These are phyloP conservation scores for Thymallus thymallus DNA, from an alignment of 2,113 vertebrate genomes.

Conservation along the genomic window DNA sequence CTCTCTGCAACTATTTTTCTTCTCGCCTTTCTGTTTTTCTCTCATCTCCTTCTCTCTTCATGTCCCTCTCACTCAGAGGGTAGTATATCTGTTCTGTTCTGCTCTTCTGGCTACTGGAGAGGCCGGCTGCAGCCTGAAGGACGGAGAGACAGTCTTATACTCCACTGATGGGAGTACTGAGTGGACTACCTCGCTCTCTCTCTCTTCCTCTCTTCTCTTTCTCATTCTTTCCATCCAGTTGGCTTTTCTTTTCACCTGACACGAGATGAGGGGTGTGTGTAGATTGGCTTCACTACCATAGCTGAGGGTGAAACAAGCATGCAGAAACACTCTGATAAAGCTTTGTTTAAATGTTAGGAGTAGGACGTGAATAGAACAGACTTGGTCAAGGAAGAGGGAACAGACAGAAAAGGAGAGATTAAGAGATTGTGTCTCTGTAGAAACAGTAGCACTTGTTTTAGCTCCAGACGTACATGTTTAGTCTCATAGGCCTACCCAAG, in stretches of 20 bases:
- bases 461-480: too few relatives aligned
- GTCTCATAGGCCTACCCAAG: too few relatives aligned
- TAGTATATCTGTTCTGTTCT: constrained; percentile 67
- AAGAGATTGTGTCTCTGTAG: too few relatives aligned
- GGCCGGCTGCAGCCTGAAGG: constrained; percentile 1
- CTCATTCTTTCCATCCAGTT: constrained; percentile 50
- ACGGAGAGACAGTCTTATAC: constrained; percentile 26
- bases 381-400: too few relatives aligned
- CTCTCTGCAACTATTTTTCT: constrained; percentile 15
- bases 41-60: constrained; percentile 26
- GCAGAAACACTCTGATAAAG: too few relatives aligned
- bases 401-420: too few relatives aligned
- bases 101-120: constrained; percentile 58
- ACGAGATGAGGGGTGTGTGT: constrained; percentile 55
- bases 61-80: constrained; percentile 24
- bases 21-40: constrained; percentile 17
- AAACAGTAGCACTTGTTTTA: too few relatives aligned
- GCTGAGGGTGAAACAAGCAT: too few relatives aligned
- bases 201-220: neutral
- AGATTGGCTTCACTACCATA: too few relatives aligned
- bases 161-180: constrained; percentile 52
- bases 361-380: too few relatives aligned
- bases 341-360: too few relatives aligned
- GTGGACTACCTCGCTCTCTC: constrained; percentile 35
- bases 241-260: constrained; percentile 61